These are phyloP conservation scores for Cydia pomonella DNA, from an alignment of 1,140 invertebrate species.

Conservation along the genomic window DNA sequence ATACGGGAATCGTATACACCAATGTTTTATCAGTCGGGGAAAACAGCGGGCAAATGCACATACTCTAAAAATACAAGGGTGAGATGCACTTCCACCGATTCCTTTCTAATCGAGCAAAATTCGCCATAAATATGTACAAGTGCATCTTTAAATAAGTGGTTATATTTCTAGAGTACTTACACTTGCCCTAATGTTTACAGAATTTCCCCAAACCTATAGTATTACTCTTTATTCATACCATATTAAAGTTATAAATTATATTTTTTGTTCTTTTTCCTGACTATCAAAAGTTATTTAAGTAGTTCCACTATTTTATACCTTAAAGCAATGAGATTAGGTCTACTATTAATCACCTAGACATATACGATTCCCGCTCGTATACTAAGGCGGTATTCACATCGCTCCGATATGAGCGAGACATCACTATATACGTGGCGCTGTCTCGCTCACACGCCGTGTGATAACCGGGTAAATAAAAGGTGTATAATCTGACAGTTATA, in stretches of 20 bases:
- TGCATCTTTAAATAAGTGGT: not conserved
- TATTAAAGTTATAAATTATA: not conserved
- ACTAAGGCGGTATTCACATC: not conserved
- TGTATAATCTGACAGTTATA: not conserved
- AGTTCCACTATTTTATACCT: not conserved
- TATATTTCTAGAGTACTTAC: not conserved
- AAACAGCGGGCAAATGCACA: not conserved
- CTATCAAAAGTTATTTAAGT: not conserved
- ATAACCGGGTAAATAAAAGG: not conserved
- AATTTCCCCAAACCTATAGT: not conserved
- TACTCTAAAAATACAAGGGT: no score
- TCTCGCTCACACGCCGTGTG: no score
- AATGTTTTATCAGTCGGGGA: not conserved
- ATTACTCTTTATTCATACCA: not conserved
- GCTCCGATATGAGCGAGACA: no score
- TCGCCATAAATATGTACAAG: no score
- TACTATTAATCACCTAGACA: not conserved
- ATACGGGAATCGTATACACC: constrained; percentile 2
- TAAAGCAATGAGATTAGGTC: not conserved
- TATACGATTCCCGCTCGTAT: not conserved
- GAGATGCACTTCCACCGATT: no score
- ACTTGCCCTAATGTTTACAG: not conserved
- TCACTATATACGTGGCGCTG: no score
- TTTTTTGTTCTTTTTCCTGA: not conserved
- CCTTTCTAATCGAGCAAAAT: no score